Evolutionary conservation across 2,888 invertebrate genomes (phyloP), one percentile per base, ranked within the genome.

Genomic region (Galeopsomyia nigrocyanea): DNA sequence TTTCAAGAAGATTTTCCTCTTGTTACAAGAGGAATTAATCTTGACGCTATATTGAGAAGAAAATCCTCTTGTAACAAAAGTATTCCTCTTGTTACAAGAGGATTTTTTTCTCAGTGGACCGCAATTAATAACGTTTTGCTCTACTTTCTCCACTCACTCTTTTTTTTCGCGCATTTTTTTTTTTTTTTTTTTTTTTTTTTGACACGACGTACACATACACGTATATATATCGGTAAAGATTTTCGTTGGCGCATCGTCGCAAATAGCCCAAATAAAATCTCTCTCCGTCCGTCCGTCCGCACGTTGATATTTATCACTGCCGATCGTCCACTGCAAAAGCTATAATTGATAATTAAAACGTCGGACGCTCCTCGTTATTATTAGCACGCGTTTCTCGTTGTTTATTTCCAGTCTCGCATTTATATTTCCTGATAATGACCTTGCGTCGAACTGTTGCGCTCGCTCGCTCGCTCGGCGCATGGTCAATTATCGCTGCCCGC

Each of bases 111-210:
- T n/a, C n/a, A n/a, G n/a, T n/a, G n/a, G n/a, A n/a, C n/a, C 64
- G 67, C 71, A 67, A 74, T 74, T 74, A 74, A 74, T 74, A 74
- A 68, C 71, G 68, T 55, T 70, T 68, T 60, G 74, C 64, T 74
- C 74, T 49, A 74, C 58, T 68, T 74, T 71, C 21, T 16, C 0
- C 51, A 51, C 31, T 31, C 7, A 3, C 7, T 31, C 31, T 7
- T 39, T 39, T 39, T 39, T 10, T 39, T 1, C 13, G n/a, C 19
- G n/a, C 31, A 57, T 51, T 63, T 47, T 56, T 62, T 60, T 22
- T 49, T 13, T 9, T 21, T 31, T 13, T n/a, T n/a, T n/a, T n/a
- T n/a, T n/a, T n/a, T n/a, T n/a, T n/a, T n/a, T n/a, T n/a, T n/a
- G n/a, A n/a, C n/a, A n/a, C n/a, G n/a, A n/a, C n/a, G n/a, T n/a